These are phyloP conservation scores for Apis cerana DNA, from an alignment of 1,140 invertebrate genomes.

Conservation along the genomic window DNA sequence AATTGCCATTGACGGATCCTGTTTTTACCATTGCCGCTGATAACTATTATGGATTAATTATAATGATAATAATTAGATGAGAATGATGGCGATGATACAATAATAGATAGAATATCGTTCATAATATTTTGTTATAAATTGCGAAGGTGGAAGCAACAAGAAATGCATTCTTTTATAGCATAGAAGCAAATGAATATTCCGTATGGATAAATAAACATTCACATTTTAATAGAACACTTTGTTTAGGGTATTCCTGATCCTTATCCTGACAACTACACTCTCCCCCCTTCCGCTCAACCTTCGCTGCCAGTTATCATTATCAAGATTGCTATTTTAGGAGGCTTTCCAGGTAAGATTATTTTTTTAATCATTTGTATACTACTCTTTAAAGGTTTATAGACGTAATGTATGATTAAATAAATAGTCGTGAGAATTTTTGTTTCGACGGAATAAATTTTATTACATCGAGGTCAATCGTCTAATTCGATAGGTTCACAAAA, in stretches of 20 bases:
- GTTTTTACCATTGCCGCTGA: constrained; percentile 38
- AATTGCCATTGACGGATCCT: constrained; percentile 43
- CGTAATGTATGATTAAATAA: background rate
- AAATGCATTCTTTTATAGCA: constrained; percentile 66
- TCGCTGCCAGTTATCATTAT: background rate
- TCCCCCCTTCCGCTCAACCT: background rate
- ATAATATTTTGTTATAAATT: constrained; percentile 66
- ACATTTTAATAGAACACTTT: constrained; percentile 70
- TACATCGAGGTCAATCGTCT: background rate
- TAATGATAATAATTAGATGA: constrained; percentile 4
- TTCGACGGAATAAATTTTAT: constrained; percentile 4
- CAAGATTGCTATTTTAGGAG: background rate
- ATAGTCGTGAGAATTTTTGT: background rate
- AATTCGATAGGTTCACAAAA: background rate
- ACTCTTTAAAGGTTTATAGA: background rate
- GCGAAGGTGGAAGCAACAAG: constrained; percentile 46
- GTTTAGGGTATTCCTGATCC: background rate
- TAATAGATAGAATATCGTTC: constrained; percentile 20
- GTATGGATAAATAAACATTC: constrained; percentile 70
- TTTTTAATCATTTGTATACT: background rate
- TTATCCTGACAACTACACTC: background rate
- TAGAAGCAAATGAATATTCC: constrained; percentile 63
- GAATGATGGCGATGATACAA: background rate
- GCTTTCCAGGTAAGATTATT: constrained; percentile 10
- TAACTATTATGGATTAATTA: constrained; percentile 24